These are phyloP conservation scores for Coturnix japonica DNA, from an alignment of 2,113 vertebrate genomes.

Conservation along the genomic window DNA sequence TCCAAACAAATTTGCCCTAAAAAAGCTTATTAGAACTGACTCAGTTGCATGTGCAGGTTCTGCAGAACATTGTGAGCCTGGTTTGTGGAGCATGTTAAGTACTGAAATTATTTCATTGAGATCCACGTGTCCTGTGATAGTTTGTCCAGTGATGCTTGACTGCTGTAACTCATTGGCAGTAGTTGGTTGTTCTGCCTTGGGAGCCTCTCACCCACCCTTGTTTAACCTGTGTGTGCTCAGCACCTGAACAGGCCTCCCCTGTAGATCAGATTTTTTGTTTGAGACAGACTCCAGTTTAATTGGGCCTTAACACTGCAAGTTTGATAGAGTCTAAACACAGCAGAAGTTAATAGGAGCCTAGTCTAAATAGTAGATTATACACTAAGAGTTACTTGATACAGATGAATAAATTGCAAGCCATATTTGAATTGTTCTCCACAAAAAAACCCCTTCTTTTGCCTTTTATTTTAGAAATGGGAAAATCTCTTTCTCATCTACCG, in stretches of 20 bases:
- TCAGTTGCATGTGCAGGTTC: neutral
- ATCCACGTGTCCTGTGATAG: neutral
- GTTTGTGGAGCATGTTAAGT: neutral
- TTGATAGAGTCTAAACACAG: neutral
- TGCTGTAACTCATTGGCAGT: neutral
- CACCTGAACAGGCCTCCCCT: neutral
- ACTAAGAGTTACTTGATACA: neutral
- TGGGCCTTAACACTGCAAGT: neutral
- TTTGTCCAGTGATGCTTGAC: neutral
- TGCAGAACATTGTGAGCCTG: neutral
- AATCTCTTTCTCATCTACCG: constrained; percentile 87
- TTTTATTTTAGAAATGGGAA: constrained; percentile 85
- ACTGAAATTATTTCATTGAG: neutral
- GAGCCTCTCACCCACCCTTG: fast-evolving
- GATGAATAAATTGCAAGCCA: neutral
- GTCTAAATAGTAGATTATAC: fast-evolving
- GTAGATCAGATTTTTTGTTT: neutral
- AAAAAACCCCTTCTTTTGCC: neutral
- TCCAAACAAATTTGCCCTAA: neutral
- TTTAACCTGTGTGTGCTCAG: fast-evolving
- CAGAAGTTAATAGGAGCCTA: neutral
- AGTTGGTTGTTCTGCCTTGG: neutral
- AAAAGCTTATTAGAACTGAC: neutral
- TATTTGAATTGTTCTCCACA: neutral
- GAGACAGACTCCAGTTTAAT: neutral